Evolutionary conservation across 2,113 vertebrate genomes (phyloP), one percentile per base, ranked within the genome.

Genomic region (Okapia johnstoni): DNA sequence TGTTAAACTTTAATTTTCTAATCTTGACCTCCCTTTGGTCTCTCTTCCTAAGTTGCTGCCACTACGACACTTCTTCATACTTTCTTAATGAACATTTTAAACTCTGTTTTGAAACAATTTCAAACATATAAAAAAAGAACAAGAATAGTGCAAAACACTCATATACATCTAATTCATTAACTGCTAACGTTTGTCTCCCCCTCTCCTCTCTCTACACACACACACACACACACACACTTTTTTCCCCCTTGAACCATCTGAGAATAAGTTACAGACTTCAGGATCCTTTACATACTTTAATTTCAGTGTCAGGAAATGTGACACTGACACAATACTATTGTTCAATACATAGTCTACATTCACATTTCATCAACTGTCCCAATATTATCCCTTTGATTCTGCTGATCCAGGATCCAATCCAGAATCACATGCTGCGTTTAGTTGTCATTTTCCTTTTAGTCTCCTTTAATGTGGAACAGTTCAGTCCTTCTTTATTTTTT

Each of bases 61-160:
- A 57, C 33, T 40, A 23, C 5, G 77, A 76, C 19, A 81, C 19
- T 84, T 88, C 30, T 94, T 76, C 76, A 55, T 76, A 88, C 48
- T 77, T 93, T 93, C 46, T 77, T n/a, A 91, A 73, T 61, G 60
- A 81, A 87, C 46, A 87, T 87, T 61, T 94, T 87, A 16, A 92
- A 84, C 88, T 91, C 60, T 48, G 57, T 85, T 88, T 84, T 57
- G 23, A 84, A 96, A 36, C 84, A 91, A 73, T 61, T 83, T 83
- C 76, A 88, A 94, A 91, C 11, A 33, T 55, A 70, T 76, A 84
- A 87, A 81, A 81, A 52, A 54, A 11, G 48, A 61, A 17, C 33
- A 80, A 85, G 66, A 90, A 66, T 80, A 91, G 36, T 63, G 48
- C 3, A 87, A 73, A 54, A 61, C 28, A 66, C 2, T 46, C 30